Percentiles rank a stretch among this genome's conserved stretches.
Conservation (phyloP, 2,888 invertebrate genomes). For the Trichogramma evanescens region DNA sequence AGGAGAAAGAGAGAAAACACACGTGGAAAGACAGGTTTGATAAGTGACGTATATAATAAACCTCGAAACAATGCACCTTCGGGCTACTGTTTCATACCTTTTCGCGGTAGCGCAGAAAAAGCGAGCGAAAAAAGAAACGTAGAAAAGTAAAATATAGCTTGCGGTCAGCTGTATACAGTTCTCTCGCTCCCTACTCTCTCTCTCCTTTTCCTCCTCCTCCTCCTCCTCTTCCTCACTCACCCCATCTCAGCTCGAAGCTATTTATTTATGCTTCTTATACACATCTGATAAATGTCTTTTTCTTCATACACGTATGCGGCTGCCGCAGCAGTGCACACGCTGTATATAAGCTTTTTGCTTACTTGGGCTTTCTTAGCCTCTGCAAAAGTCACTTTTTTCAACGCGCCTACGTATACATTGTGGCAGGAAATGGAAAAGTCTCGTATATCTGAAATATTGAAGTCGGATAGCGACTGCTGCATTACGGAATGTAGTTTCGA, state of each 20-base stretch:
- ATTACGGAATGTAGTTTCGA: slow-evolving; percentile 9
- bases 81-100: slow-evolving; percentile 3
- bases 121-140: no score
- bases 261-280: no score
- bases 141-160: no score
- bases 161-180: no score
- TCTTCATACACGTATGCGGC: background rate
- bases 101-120: no score
- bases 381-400: background rate
- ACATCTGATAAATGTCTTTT: background rate
- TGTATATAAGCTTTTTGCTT: background rate
- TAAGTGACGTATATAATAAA: slow-evolving; percentile 17
- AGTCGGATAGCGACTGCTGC: background rate
- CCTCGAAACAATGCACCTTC: slow-evolving; percentile 14
- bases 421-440: slow-evolving; percentile 22
- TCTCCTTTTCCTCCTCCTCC: slow-evolving; percentile 3
- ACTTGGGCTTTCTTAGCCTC: background rate
- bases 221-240: background rate
- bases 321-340: background rate
- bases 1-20: background rate
- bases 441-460: slow-evolving; percentile 22
- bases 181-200: slow-evolving; percentile 6
- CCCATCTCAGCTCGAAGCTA: background rate
- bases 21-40: slow-evolving; percentile 10
- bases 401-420: no score